A percentile compares a stretch with the other conserved stretches of the same genome.
These are phyloP conservation scores for Rhinoraja longicauda DNA, from an alignment of 2,797 vertebrate species.

Conservation along the genomic window DNA sequence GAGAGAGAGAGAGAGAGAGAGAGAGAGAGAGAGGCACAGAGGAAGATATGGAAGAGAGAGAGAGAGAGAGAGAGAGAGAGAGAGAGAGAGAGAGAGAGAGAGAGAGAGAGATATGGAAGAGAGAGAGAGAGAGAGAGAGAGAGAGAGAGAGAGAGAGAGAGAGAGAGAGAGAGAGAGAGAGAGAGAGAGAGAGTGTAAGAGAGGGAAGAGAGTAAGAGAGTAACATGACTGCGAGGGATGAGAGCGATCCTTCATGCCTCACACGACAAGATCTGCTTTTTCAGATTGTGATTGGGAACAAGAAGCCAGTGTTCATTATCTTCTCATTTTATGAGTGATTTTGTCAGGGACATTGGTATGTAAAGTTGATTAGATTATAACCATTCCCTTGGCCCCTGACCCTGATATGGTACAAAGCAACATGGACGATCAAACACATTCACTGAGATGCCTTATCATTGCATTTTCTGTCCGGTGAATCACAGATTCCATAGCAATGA, in stretches of 20 bases:
- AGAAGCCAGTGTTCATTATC: background rate
- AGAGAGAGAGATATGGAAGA: background rate
- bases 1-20: no score
- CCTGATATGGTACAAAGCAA: background rate
- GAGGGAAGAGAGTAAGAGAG: no score
- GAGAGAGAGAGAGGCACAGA: background rate
- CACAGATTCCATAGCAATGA: background rate
- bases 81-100: background rate
- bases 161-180: background rate
- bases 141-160: no score
- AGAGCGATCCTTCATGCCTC: background rate
- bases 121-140: background rate
- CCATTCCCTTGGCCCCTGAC: background rate
- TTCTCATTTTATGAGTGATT: background rate
- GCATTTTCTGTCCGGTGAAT: background rate
- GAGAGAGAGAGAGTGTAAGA: background rate
- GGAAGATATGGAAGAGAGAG: no score
- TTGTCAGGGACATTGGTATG: constrained; percentile 20
- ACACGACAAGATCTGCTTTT: background rate
- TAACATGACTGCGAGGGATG: background rate
- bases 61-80: background rate
- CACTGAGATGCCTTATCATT: background rate
- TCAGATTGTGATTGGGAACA: background rate
- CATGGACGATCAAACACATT: background rate
- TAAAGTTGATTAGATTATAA: background rate